Conservation (phyloP, 2,888 invertebrate species). For the Drosophila buzzatii region DNA sequence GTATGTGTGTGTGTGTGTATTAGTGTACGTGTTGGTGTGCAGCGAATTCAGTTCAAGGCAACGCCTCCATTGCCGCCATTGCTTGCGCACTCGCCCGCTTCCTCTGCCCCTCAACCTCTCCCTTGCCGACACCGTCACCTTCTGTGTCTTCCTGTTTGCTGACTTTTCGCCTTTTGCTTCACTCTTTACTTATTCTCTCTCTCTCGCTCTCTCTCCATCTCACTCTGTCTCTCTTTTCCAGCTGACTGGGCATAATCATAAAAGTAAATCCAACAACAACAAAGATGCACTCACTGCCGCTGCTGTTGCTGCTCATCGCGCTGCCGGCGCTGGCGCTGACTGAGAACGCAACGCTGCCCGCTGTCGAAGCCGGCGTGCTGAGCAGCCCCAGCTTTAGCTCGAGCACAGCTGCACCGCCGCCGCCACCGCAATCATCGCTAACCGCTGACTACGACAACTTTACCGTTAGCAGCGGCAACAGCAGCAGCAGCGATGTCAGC, state of each 20-base stretch:
- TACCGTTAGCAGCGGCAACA: conserved; percentile 35
- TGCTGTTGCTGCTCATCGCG: conserved; percentile 45
- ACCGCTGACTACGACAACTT: conserved; percentile 49
- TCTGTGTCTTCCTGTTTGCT: conserved; percentile 13
- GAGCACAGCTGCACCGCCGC: conserved; percentile 51
- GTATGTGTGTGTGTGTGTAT: conserved; percentile 26
- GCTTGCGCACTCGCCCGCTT: not conserved
- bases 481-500: conserved; percentile 45
- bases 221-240: conserved; percentile 45
- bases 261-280: conserved; percentile 16
- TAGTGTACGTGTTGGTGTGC: conserved; percentile 27
- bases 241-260: conserved; percentile 59
- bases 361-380: conserved; percentile 27
- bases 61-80: conserved; percentile 56
- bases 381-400: conserved; percentile 21
- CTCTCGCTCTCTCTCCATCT: not conserved
- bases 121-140: not conserved
- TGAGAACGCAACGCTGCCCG: conserved; percentile 65
- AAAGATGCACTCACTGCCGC: conserved; percentile 56
- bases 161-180: conserved; percentile 31
- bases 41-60: conserved; percentile 72
- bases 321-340: conserved; percentile 38
- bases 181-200: not conserved
- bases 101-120: not conserved
- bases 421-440: conserved; percentile 30